phyloP scores from a whole-genome alignment of 2,888 invertebrate species.

The Pyrocoelia pectoralis region DNA sequence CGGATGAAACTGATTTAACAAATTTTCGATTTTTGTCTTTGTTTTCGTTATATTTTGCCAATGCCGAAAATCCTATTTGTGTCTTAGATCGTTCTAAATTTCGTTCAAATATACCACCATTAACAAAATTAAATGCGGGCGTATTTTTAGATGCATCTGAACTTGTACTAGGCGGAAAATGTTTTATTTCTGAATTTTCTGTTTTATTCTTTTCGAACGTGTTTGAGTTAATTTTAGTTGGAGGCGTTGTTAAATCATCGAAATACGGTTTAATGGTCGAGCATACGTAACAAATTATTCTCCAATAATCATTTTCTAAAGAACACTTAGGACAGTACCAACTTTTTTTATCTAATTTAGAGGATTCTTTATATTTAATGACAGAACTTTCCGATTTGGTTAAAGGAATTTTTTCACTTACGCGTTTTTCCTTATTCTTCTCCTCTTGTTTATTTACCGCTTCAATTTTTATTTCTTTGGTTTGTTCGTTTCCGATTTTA shows the following conservation, averaged over 20 bases:
- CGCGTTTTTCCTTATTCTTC: conserved; percentile 35
- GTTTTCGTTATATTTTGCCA: conserved; percentile 50
- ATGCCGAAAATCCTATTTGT: conserved; percentile 57
- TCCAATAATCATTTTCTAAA: conserved; percentile 67
- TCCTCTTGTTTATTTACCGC: not conserved
- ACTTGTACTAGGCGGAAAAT: conserved; percentile 32
- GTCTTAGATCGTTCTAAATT: conserved; percentile 56
- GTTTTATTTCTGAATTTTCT: conserved; percentile 37
- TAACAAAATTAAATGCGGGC: conserved; percentile 25
- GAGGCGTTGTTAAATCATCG: conserved; percentile 51
- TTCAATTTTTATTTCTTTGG: conserved; percentile 31
- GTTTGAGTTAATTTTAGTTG: conserved; percentile 40
- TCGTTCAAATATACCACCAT: conserved; percentile 38
- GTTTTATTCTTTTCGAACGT: conserved; percentile 37
- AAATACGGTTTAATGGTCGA: conserved; percentile 63
- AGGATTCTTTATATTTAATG: conserved; percentile 47
- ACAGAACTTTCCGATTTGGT: conserved; percentile 58
- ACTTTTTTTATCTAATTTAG: conserved; percentile 53
- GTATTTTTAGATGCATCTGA: conserved; percentile 39
- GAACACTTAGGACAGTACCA: conserved; percentile 72
- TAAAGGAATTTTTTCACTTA: conserved; percentile 50
- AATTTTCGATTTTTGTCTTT: conserved; percentile 42
- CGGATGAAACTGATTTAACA: conserved; percentile 41
- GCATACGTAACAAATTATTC: conserved; percentile 71
- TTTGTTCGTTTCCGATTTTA: conserved; percentile 44